Base-by-base conservation (phyloP, 2,113 vertebrate genomes). In the Nerophis ophidion region DNA sequence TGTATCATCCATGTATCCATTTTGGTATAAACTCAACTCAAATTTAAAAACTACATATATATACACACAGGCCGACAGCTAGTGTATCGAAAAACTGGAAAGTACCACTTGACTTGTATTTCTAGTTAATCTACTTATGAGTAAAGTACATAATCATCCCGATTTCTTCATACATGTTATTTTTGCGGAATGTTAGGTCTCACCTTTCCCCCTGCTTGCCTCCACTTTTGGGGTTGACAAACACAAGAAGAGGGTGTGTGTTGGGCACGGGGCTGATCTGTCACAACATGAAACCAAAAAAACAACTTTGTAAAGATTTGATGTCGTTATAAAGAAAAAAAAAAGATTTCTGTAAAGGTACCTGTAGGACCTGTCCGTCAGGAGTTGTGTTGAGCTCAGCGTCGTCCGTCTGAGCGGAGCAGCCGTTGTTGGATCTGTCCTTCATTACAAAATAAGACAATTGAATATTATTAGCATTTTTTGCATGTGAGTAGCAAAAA, bases 141-240 rank as follows among this genome's bases (percentile, higher is more conserved):
- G 4, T 15, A 49, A n/a, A 49, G 48, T 15, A 4, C 15, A 38
- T 6, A 26, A 26, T 26, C 26, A 26, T 2, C 26, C 26, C 4
- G 26, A 26, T 26, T 26, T 26, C 26, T 26, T 26, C 36, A 38
- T 38, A 6, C 4, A n/a, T 15, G 13, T 49, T 15, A 5, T 49
- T 14, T 16, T 49, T 15, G 26, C 4, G 14, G 1, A 40, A 40
- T 7, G 16, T 16, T 48, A 14, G 0, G 36, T 50, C 88, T 93
- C 72, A 96, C 95, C 92, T 92, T 65, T 93, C 90, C 2, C 95
- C 95, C 79, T 96, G 95, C 72, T 96, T 97, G 57, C 95, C 95
- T 1, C 95, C 95, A 57, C 95, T 96, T 81, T 95, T 97, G 19
- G 92, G 95, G 64, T 97, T 97, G 57, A 96, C 92, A 66, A 96